These are phyloP conservation scores for Chelon labrosus DNA, from an alignment of 2,797 vertebrate genomes.

Conservation along the genomic window DNA sequence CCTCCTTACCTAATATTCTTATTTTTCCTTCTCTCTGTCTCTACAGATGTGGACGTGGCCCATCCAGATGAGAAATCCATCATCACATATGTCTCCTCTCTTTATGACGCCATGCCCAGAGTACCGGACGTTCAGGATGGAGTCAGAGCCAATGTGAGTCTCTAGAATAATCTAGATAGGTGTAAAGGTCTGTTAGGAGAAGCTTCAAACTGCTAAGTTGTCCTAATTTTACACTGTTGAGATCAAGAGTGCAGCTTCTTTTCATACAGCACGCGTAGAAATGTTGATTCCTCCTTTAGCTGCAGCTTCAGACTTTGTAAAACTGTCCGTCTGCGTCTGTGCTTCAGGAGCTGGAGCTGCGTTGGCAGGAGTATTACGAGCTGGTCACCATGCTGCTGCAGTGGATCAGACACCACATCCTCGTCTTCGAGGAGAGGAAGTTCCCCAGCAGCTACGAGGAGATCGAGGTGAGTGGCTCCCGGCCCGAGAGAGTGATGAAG, in stretches of 20 bases:
- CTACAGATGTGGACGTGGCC: constrained; percentile 91
- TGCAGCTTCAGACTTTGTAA: too few species aligned
- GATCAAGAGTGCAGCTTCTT: neutral
- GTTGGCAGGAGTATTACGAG: constrained; percentile 96
- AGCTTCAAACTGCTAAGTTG: neutral
- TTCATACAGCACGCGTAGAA: neutral
- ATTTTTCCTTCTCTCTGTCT: neutral
- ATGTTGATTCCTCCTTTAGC: too few species aligned
- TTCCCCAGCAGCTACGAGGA: constrained; percentile 94
- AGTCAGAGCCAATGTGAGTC: constrained; percentile 91
- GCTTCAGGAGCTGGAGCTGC: constrained; percentile 91
- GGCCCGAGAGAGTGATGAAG: fast-evolving
- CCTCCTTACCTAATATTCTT: neutral
- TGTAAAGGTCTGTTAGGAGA: neutral
- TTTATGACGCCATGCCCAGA: constrained; percentile 94
- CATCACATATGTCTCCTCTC: constrained; percentile 96
- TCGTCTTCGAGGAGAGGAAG: constrained; percentile 91
- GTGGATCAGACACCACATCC: constrained; percentile 92
- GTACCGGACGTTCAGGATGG: constrained; percentile 93
- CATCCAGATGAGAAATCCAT: constrained; percentile 97
- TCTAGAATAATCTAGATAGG: neutral
- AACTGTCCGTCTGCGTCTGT: neutral
- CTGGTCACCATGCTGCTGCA: constrained; percentile 92
- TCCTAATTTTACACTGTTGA: too few species aligned
- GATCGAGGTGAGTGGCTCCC: constrained; percentile 86